Base-by-base conservation (phyloP, 2,797 vertebrate genomes). In the Sandelia bainsii region DNA sequence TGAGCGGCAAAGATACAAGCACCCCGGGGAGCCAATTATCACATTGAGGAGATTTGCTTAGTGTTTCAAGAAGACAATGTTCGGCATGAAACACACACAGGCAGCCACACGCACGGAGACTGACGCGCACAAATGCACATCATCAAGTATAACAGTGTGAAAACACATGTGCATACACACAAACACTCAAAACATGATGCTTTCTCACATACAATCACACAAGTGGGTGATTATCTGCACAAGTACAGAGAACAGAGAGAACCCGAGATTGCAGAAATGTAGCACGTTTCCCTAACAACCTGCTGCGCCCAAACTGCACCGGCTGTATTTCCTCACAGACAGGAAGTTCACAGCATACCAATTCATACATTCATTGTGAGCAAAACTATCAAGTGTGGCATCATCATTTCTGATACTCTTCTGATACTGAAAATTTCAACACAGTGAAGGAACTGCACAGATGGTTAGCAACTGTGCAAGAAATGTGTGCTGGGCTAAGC, bases 11-110 rank as follows among this genome's bases (percentile, higher is more conserved):
- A 91, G 87, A 89, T 85, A 88, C 81, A 80, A 68, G 77, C 86
- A 86, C 93, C 88, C 91, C 62, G 27, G 91, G 90, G 91, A 93
- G 89, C 93, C 93, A 94, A 94, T 94, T 93, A 94, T 93, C 90
- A 90, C 90, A 89, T 91, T 82, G 91, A 92, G 75, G 77, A 91
- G 86, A 94, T 94, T 91, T 92, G 75, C 89, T 90, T 90, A 88
- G 88, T 85, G 85, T 89, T 92, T 90, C 87, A 88, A 84, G 90
- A 85, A 90, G 89, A 93, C 88, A 92, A 82, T 87, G 88, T 90
- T 91, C 76, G 32, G 75, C 78, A 80, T 69, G 74, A 83, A 84
- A 72, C 69, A 75, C 74, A 81, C 90, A 81, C 61, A 76, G 29
- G 25, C 75, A 67, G 46, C 49, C 57, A 25, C 62, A 77, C 44